phyloP scores from a whole-genome alignment of 2,113 vertebrate genomes.

The Hippocampus abdominalis region DNA sequence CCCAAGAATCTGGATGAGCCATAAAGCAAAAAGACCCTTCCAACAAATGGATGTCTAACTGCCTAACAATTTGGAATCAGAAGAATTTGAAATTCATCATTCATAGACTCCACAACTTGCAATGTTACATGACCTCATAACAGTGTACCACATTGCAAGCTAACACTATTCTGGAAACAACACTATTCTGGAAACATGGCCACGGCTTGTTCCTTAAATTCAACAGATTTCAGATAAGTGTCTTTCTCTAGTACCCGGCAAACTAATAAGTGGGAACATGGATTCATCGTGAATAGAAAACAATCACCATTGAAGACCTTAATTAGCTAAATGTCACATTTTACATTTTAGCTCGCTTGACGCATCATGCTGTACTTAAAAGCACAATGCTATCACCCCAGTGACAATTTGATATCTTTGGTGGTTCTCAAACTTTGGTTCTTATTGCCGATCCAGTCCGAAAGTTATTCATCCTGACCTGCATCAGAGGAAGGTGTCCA shows the following conservation, averaged over 20 bases:
- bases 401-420: not conserved
- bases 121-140: not conserved
- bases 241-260: not conserved
- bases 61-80: not conserved
- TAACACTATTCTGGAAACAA: not conserved
- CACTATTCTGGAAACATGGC: not conserved
- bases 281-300: not conserved
- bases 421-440: not conserved
- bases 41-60: not conserved
- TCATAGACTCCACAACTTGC: too few relatives aligned
- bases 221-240: not conserved
- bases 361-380: not conserved
- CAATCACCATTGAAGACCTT: not conserved
- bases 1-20: not conserved
- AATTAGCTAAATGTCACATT: not conserved
- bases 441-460: not conserved
- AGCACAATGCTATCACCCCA: not conserved
- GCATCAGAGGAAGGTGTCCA: conserved; percentile 71
- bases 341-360: not conserved
- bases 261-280: not conserved
- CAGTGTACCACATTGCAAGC: not conserved
- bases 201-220: not conserved
- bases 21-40: not conserved
- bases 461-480: conserved; percentile 60
- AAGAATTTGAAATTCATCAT: too few relatives aligned